Evolutionary conservation across 2,113 vertebrate species (phyloP), one percentile per base, ranked within the genome.

Genomic region (Oncorhynchus kisutch): DNA sequence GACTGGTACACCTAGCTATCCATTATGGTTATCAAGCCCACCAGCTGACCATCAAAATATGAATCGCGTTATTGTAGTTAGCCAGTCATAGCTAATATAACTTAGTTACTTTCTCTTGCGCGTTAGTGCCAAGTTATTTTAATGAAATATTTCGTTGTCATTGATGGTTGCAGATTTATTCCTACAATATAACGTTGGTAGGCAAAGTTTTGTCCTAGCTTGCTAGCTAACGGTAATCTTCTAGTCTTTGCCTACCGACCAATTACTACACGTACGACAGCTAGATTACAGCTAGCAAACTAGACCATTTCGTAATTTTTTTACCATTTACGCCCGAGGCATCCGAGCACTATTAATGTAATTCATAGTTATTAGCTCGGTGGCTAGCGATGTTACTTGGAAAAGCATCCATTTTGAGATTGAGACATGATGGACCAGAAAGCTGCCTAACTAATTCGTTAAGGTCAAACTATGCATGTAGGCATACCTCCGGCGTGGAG

Each of bases 361-460:
- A 54, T 54, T 54, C 14, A 54, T 54, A 54, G 51, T 54, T 54
- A 54, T 45, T 45, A 11, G 9, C 39, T 45, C 11, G 9, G 2
- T 45, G 39, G 39, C 39, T 12, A 45, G 39, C 39, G 39, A 45
- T 45, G 39, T 45, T 45, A 18, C 3, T 54, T 54, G 3, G 51
- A 18, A 72, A 72, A 57, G 71, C 71, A 72, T 72, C 71, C 71
- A 72, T 72, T 72, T 72, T 72, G 51, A 54, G 51, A 54, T 54
- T 54, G 71, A 60, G 39, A 45, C 39, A 45, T 45, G 39, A 45
- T 45, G 16, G 71, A 60, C 51, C 49, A 29, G 71, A 27, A 18
- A 20, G 8, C 18, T 62, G 59, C 8, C 39, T 45, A 45, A 45
- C 39, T 22, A 62, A 5, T 22, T 62, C 20, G 59, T 22, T 8